Percentiles rank a stretch among this genome's conserved stretches.
phyloP scores from a whole-genome alignment of 2,888 invertebrate species.

The Globia sparganii region DNA sequence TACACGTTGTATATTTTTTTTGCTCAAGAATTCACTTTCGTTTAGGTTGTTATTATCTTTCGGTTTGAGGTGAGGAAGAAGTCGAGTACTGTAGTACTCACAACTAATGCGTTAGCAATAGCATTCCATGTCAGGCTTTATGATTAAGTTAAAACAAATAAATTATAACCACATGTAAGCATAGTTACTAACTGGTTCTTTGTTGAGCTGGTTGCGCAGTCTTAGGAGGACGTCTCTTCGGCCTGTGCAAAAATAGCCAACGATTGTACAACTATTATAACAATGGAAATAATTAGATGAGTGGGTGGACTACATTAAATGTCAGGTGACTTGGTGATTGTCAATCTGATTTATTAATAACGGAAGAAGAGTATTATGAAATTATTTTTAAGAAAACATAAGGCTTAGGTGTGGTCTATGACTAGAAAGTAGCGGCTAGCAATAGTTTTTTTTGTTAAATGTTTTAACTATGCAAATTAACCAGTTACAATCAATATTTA shows the following conservation, averaged over 20 bases:
- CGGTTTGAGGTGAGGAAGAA: not conserved
- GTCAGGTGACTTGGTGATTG: slow-evolving; percentile 25
- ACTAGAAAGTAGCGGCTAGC: not conserved
- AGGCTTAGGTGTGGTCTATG: not conserved
- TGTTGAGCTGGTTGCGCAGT: not conserved
- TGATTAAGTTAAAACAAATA: not conserved
- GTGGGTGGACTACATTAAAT: slow-evolving; percentile 29
- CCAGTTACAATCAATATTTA: not conserved
- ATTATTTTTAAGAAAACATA: not conserved
- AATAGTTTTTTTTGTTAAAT: not conserved
- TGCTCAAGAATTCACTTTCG: not conserved
- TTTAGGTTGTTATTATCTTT: no score
- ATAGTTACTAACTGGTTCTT: not conserved
- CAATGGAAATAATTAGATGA: slow-evolving; percentile 34
- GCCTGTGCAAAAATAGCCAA: slow-evolving; percentile 20
- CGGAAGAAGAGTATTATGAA: not conserved
- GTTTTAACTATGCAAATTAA: slow-evolving; percentile 9
- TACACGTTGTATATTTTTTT: no score
- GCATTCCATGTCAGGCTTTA: not conserved
- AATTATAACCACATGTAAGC: not conserved
- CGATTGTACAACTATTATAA: slow-evolving; percentile 30
- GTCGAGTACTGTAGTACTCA: not conserved
- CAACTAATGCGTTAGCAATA: not conserved
- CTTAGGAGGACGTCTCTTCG: slow-evolving; percentile 24
- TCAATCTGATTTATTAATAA: slow-evolving; percentile 16